Percentiles rank a stretch among this genome's conserved stretches.
Evolutionary conservation across 2,888 invertebrate species (phyloP).

Genomic region (Sepioteuthis lessoniana): DNA sequence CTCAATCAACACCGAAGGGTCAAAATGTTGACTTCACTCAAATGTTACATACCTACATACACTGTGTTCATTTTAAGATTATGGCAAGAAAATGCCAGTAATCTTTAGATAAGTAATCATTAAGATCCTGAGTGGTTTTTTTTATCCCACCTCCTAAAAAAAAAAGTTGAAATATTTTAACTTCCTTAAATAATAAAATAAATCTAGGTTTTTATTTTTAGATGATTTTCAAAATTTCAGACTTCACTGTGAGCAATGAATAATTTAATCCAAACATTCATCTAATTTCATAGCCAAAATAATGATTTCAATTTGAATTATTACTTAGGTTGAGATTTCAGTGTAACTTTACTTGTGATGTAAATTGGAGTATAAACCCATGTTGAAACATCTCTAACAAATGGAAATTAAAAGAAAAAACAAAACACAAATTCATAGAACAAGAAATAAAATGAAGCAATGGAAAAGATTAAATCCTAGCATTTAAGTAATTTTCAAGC

Average conservation of each 20-base stretch:
- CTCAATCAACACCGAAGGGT: background rate
- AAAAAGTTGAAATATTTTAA: background rate
- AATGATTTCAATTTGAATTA: too few relatives aligned
- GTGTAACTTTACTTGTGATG: background rate
- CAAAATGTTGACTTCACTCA: background rate
- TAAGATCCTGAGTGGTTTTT: background rate
- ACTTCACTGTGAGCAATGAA: background rate
- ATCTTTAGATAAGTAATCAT: background rate
- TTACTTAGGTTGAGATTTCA: background rate
- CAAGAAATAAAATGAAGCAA: background rate
- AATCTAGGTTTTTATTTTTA: background rate
- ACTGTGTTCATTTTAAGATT: background rate
- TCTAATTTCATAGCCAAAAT: background rate
- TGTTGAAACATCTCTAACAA: background rate
- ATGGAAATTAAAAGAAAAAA: background rate
- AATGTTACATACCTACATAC: background rate
- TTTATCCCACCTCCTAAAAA: background rate
- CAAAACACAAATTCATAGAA: background rate
- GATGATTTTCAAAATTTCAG: background rate
- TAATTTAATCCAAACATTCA: background rate
- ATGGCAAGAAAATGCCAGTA: background rate
- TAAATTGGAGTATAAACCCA: background rate
- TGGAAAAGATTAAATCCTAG: background rate
- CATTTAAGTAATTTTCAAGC: too few relatives aligned
- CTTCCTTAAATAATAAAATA: background rate